These are phyloP conservation scores for Ethmia dodecea DNA, from an alignment of 2,888 invertebrate species.

Conservation along the genomic window DNA sequence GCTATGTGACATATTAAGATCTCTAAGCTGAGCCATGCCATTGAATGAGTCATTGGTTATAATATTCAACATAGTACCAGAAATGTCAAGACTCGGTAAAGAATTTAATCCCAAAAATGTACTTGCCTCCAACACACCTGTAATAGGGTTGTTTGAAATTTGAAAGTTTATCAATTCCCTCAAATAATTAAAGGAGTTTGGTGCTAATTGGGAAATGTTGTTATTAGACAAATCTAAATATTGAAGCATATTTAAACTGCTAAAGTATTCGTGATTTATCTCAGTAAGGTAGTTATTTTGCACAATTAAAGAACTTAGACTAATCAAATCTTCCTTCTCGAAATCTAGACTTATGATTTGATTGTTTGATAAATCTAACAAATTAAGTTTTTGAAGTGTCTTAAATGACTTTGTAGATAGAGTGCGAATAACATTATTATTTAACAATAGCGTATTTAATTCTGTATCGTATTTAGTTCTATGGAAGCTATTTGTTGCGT, in stretches of 20 bases:
- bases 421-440: slow-evolving; percentile 37
- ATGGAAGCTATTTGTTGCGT: slow-evolving; percentile 36
- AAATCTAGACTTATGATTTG: slow-evolving; percentile 38
- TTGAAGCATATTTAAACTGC: slow-evolving; percentile 29
- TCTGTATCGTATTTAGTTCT: slow-evolving; percentile 45
- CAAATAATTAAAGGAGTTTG: slow-evolving; percentile 36
- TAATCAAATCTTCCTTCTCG: slow-evolving; percentile 34
- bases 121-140: slow-evolving; percentile 31
- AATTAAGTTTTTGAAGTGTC: slow-evolving; percentile 26
- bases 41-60: slow-evolving; percentile 46
- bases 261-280: slow-evolving; percentile 34
- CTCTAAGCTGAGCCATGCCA: slow-evolving; percentile 38
- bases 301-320: slow-evolving; percentile 33
- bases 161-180: slow-evolving; percentile 36
- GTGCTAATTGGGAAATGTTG: slow-evolving; percentile 36
- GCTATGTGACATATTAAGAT: slow-evolving; percentile 45
- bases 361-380: slow-evolving; percentile 48
- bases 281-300: slow-evolving; percentile 37
- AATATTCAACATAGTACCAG: slow-evolving; percentile 31
- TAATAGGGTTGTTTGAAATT: slow-evolving; percentile 45
- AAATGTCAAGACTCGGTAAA: slow-evolving; percentile 46
- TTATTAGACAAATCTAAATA: slow-evolving; percentile 52
- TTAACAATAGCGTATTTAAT: slow-evolving; percentile 33
- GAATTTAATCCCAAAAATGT: slow-evolving; percentile 43
- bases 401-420: slow-evolving; percentile 38